Base-by-base conservation (phyloP, 2,797 vertebrate species). In the Eurystomus glaucurus region DNA sequence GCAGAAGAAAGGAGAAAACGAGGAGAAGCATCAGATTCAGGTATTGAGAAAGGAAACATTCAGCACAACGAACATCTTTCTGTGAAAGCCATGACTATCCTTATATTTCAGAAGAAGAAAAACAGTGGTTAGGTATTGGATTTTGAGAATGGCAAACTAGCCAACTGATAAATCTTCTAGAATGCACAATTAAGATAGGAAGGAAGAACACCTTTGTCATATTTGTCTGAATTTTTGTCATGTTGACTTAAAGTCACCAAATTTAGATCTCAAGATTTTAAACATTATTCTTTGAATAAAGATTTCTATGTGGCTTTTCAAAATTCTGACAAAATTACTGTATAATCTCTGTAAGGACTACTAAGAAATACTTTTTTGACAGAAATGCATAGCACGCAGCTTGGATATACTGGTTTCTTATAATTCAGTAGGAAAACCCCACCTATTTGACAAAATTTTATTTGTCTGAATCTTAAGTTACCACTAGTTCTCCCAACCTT, bases 21-120 rank as follows among this genome's bases (percentile, higher is more conserved):
- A 98, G 96, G 89, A 98, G 80, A 98, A 95, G 96, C 94, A 97
- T 98, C 94, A 97, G 85, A 97, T 94, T 93, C 83, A 90, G 89
- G 81, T 75, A 97, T 17, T 75, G 37, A 93, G 91, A 95, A 95
- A 92, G 83, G 88, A 94, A 93, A 82, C 48, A 74, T 54, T 93
- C 39, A 93, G 92, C 80, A 97, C 79, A 96, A 71, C 11, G 37
- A 65, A 37, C 45, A 93, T 85, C 70, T 46, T 66, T 95, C 91
- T 72, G 39, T 72, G 92, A 50, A 92, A 90, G 66, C 46, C 39
- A 48, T 41, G 37, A 71, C 39, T 91, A 46, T 7, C 39, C 90
- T 45, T 7, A 28, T 51, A 75, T 60, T 88, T 77, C 29, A 75
- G 48, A 93, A 71, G 72, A 93, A 55, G 39, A 93, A 87, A 91